Base-by-base conservation (phyloP, 2,797 vertebrate genomes). In the Halcyon badia region DNA sequence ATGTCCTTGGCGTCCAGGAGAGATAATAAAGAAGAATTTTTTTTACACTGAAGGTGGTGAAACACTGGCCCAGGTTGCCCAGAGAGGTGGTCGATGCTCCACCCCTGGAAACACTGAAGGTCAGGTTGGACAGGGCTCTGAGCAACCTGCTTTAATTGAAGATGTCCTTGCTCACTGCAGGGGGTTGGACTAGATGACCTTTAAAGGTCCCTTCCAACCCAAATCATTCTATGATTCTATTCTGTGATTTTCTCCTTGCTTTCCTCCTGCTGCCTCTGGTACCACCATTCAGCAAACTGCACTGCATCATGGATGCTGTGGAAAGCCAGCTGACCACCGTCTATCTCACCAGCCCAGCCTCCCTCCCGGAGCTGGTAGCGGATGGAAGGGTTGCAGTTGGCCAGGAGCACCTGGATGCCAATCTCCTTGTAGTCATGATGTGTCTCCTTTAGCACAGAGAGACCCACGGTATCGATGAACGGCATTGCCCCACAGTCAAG, bases 401-500 rank as follows among this genome's bases (percentile, higher is more conserved):
- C 96, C 94, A 98, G 92, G 13, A 97, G 94, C 57, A 98, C 86
- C 68, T 76, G 94, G 14, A 98, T 26, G 0, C 94, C 97, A 25
- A 97, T 49, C 46, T 94, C n/a, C 66, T 86, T 3, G 4, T 96
- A 98, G 62, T 97, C 97, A 5, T 39, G 92, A 1, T 16, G 70
- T 0, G 56, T 54, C 52, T 98, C 97, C 75, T 97, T 96, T 5
- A 98, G 94, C 64, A 56, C 68, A 1, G 87, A 92, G 30, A 98
- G 94, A 4, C 97, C 97, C 71, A 37, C 91, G 1, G 92, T 96
- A 31, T 98, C 97, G 28, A 97, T 80, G 78, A 98, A 98, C 80
- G 97, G 97, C 98, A 98, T 98, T 14, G 96, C 97, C 24, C 95
- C 94, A 4, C 97, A 98, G 84, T 98, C 97, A 76, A 98, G 95